These are phyloP conservation scores for Lithophane semibrunnea DNA, from an alignment of 2,888 invertebrate species.

Conservation along the genomic window DNA sequence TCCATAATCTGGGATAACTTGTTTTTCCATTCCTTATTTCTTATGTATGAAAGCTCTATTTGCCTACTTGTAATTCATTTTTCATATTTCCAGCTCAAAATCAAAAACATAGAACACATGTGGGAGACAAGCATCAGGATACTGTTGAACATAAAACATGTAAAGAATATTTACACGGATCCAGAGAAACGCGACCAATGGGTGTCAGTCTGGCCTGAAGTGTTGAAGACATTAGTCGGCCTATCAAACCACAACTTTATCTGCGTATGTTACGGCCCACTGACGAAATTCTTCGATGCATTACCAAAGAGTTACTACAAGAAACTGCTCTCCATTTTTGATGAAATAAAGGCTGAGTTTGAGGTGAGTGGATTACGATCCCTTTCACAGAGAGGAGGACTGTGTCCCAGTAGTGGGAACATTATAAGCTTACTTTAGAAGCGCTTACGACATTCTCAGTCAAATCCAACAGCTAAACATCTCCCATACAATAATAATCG, in stretches of 20 bases:
- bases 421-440: not conserved
- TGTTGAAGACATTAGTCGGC: constrained; percentile 92
- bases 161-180: constrained; percentile 92
- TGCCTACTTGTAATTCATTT: not conserved
- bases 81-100: constrained; percentile 87
- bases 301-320: constrained; percentile 90
- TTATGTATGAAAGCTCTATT: not conserved
- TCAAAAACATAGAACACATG: constrained; percentile 92
- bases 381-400: not conserved
- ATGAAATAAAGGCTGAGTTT: constrained; percentile 91
- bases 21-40: not conserved
- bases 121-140: constrained; percentile 91
- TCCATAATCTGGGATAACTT: not conserved
- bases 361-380: constrained; percentile 77
- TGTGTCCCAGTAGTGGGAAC: not conserved
- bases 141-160: constrained; percentile 91
- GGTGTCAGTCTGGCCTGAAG: constrained; percentile 91
- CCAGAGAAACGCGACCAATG: constrained; percentile 91
- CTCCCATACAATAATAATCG: not conserved
- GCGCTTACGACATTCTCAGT: not conserved
- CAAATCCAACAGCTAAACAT: not conserved
- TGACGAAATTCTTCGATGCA: constrained; percentile 91
- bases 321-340: constrained; percentile 88
- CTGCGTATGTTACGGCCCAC: constrained; percentile 91
- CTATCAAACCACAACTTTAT: constrained; percentile 92